Conservation (phyloP, 1,140 invertebrate genomes). For the Trichonephila clavipes region DNA sequence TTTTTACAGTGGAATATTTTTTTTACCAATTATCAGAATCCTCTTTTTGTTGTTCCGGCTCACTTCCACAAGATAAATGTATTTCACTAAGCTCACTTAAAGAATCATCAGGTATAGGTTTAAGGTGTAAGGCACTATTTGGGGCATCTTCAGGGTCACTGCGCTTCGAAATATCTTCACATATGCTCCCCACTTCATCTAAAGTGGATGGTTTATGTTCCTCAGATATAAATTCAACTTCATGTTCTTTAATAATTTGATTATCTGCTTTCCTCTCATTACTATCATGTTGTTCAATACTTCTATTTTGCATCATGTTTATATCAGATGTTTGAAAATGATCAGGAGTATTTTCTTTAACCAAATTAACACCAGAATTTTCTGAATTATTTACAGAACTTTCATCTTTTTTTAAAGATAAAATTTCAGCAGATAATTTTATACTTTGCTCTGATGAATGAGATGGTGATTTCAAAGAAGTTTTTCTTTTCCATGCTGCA, state of each 20-base stretch:
- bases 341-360: neutral
- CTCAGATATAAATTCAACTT: neutral
- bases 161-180: neutral
- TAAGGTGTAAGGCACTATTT: neutral
- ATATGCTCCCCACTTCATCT: neutral
- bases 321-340: neutral
- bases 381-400: neutral
- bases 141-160: neutral
- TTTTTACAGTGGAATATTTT: neutral
- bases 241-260: neutral
- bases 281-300: neutral
- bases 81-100: slow-evolving; percentile 67
- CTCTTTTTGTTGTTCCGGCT: slow-evolving; percentile 63
- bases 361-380: neutral
- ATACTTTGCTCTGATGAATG: neutral
- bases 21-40: slow-evolving; percentile 61
- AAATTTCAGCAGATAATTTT: neutral
- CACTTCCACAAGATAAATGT: slow-evolving; percentile 70
- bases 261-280: neutral
- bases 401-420: neutral
- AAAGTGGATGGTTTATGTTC: neutral
- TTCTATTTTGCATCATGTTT: neutral
- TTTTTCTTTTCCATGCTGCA: slow-evolving; percentile 59
- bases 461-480: neutral
- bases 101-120: slow-evolving; percentile 36